Evolutionary conservation across 2,113 vertebrate genomes (phyloP).

Genomic region (Anas platyrhynchos): DNA sequence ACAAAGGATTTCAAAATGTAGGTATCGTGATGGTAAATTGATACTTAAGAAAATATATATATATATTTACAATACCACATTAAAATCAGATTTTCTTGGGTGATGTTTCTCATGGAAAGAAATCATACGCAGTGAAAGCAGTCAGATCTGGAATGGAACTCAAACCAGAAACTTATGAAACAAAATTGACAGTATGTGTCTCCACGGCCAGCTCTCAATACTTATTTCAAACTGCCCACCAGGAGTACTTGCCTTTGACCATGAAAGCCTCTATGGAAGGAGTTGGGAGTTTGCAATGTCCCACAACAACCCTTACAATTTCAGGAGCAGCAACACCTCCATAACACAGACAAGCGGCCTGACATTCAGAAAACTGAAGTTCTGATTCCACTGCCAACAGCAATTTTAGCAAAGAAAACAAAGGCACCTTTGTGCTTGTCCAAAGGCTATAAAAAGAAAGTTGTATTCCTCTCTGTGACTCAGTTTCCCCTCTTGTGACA

Average conservation of each 20-base stretch:
- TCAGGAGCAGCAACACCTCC: background rate
- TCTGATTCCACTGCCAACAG: background rate
- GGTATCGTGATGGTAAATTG: background rate
- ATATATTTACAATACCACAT: background rate
- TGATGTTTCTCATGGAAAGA: background rate
- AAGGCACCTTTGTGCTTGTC: background rate
- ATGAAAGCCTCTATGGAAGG: background rate
- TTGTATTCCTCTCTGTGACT: background rate
- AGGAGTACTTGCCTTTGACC: background rate
- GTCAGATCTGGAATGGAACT: background rate
- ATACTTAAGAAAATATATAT: background rate
- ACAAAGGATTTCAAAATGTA: background rate
- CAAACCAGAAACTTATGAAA: background rate
- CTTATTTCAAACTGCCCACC: background rate
- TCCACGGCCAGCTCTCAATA: background rate
- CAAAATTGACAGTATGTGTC: background rate
- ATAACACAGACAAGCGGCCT: background rate
- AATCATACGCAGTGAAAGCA: fast-evolving
- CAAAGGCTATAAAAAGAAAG: background rate
- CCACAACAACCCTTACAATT: background rate
- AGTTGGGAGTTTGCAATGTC: background rate
- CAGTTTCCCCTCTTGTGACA: background rate
- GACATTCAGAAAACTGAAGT: background rate
- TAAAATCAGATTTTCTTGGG: background rate
- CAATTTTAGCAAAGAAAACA: background rate